Conservation (phyloP, 2,888 invertebrate genomes). For the Lissonota sp. region DNA sequence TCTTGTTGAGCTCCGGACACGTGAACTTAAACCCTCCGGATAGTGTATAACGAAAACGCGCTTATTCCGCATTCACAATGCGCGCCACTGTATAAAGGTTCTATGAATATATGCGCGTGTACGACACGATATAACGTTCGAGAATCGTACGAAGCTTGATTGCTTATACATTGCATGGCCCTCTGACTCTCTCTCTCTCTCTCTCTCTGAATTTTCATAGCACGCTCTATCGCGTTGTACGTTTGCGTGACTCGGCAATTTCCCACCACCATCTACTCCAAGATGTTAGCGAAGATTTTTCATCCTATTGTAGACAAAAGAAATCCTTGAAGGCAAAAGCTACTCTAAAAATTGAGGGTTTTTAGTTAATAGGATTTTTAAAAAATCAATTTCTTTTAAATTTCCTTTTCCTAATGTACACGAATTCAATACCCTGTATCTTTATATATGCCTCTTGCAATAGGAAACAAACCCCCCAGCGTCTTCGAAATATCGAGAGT, state of each 20-base stretch:
- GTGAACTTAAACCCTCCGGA: slow-evolving; percentile 30
- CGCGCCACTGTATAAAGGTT: not conserved
- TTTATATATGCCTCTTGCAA: too few species aligned
- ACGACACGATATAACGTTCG: not conserved
- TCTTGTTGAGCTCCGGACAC: slow-evolving; percentile 38
- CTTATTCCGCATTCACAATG: slow-evolving; percentile 13
- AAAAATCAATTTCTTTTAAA: too few species aligned
- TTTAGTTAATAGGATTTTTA: too few species aligned
- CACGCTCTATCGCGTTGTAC: not conserved
- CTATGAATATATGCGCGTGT: not conserved
- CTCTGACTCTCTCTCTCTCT: not conserved
- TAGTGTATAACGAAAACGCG: slow-evolving; percentile 32
- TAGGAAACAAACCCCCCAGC: too few species aligned
- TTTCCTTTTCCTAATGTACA: too few species aligned
- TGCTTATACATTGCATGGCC: not conserved
- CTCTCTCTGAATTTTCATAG: not conserved
- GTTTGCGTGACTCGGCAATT: not conserved
- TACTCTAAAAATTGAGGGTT: too few species aligned
- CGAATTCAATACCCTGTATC: too few species aligned
- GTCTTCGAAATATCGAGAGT: too few species aligned
- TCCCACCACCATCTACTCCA: too few species aligned
- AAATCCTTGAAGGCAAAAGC: too few species aligned
- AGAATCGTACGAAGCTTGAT: slow-evolving; percentile 2
- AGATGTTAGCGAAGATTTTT: too few species aligned
- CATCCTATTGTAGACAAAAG: too few species aligned